Percentiles rank a stretch among this genome's conserved stretches.
These are phyloP conservation scores for Boloria euphrosyne DNA, from an alignment of 2,888 invertebrate species.

Conservation along the genomic window DNA sequence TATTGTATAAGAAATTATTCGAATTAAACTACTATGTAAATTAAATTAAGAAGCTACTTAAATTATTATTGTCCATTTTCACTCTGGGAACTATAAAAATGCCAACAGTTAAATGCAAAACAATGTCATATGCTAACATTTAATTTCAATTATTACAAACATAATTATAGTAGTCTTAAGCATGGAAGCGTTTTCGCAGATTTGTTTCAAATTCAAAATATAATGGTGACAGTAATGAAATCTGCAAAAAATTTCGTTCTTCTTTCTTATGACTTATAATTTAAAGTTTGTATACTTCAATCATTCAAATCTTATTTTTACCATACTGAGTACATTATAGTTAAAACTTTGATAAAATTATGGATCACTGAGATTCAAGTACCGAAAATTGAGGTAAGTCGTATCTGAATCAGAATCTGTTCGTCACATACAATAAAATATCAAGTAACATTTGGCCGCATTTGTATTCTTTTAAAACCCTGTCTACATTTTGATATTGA, in stretches of 20 bases:
- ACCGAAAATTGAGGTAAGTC: background rate
- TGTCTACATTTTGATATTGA: no score
- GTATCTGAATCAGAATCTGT: background rate
- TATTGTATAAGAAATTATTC: constrained; percentile 17
- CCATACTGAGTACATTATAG: no score
- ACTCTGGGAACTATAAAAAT: background rate
- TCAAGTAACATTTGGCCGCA: background rate
- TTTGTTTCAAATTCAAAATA: background rate
- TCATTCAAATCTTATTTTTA: no score
- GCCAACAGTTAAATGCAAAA: constrained; percentile 15
- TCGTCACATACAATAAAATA: constrained; percentile 14
- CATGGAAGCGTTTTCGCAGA: background rate
- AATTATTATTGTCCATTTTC: background rate
- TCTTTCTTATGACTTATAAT: background rate
- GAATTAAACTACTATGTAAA: constrained; percentile 14
- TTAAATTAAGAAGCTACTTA: constrained; percentile 2
- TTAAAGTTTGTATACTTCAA: no score
- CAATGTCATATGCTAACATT: background rate
- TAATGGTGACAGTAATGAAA: background rate
- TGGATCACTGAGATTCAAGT: constrained; percentile 1
- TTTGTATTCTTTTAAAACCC: constrained; percentile 3
- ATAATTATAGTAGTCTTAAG: constrained; percentile 1
- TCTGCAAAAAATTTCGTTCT: constrained; percentile 7
- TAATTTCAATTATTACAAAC: constrained; percentile 11
- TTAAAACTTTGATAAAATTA: no score